These are phyloP conservation scores for Brachyopa scutellaris DNA, from an alignment of 2,888 invertebrate genomes.

Conservation along the genomic window DNA sequence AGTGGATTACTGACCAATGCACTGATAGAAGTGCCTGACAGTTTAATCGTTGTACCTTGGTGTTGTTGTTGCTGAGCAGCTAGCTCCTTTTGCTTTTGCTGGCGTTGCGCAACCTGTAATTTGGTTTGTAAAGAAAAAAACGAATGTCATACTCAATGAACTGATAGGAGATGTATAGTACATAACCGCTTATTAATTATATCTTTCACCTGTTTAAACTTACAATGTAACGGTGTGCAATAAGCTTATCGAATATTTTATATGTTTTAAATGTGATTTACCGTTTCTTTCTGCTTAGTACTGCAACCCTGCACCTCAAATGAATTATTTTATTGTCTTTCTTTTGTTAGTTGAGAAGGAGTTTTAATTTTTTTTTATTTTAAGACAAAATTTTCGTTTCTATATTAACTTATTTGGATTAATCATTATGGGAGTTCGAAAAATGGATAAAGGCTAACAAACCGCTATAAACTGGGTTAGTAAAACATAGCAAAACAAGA, in stretches of 20 bases:
- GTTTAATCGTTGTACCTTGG: conserved; percentile 77
- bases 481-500: too few relatives aligned
- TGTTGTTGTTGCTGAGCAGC: conserved; percentile 81
- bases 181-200: not conserved
- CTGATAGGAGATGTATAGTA: not conserved
- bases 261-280: conserved; percentile 43
- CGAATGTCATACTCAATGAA: not conserved
- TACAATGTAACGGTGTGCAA: not conserved
- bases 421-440: not conserved
- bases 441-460: too few relatives aligned
- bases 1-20: conserved; percentile 80
- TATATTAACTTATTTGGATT: too few relatives aligned
- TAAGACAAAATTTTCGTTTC: too few relatives aligned
- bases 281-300: conserved; percentile 64
- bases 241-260: conserved; percentile 20
- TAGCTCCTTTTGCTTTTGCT: conserved; percentile 85
- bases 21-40: conserved; percentile 79
- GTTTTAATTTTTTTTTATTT: too few relatives aligned
- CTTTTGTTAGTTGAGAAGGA: conserved; percentile 22
- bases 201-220: conserved; percentile 51
- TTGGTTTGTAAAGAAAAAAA: not conserved
- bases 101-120: conserved; percentile 87
- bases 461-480: too few relatives aligned
- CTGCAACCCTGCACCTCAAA: conserved; percentile 60
- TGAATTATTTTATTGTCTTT: not conserved